A percentile compares a stretch with the other conserved stretches of the same genome.
Conservation (phyloP, 2,113 vertebrate genomes). For the Muntiacus reevesi region DNA sequence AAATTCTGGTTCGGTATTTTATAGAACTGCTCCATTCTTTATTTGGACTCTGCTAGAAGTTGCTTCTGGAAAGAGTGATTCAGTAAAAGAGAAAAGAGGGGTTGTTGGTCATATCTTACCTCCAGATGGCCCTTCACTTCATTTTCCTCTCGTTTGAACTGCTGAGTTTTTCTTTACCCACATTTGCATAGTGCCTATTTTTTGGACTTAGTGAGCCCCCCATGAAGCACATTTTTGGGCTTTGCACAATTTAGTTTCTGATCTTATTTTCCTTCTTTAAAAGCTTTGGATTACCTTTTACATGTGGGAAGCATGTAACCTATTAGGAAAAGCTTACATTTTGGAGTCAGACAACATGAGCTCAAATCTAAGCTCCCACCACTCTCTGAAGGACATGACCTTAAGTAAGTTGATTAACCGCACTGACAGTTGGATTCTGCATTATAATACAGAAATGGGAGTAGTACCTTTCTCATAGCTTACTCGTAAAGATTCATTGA, state of each 20-base stretch:
- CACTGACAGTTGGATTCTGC: neutral
- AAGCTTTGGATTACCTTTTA: neutral
- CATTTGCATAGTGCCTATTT: neutral
- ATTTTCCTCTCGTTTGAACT: slow-evolving; percentile 47
- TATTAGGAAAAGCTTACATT: neutral
- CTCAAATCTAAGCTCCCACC: neutral
- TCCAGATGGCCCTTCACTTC: slow-evolving; percentile 25
- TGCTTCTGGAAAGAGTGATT: slow-evolving; percentile 1
- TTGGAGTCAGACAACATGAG: neutral
- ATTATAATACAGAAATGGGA: neutral
- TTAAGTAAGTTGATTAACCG: neutral
- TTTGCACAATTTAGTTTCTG: neutral
- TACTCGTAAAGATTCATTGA: neutral
- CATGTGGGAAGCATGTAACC: neutral
- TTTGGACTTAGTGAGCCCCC: neutral
- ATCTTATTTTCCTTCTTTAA: neutral
- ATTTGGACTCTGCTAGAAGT: neutral
- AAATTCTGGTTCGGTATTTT: neutral
- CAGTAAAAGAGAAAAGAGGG: neutral
- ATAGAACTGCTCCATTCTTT: neutral
- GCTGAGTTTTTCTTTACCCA: neutral
- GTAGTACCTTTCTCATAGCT: neutral
- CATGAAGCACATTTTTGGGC: neutral
- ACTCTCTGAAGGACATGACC: neutral
- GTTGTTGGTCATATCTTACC: neutral